Base-by-base conservation (phyloP, 2,113 vertebrate genomes). In the Suricata suricatta region DNA sequence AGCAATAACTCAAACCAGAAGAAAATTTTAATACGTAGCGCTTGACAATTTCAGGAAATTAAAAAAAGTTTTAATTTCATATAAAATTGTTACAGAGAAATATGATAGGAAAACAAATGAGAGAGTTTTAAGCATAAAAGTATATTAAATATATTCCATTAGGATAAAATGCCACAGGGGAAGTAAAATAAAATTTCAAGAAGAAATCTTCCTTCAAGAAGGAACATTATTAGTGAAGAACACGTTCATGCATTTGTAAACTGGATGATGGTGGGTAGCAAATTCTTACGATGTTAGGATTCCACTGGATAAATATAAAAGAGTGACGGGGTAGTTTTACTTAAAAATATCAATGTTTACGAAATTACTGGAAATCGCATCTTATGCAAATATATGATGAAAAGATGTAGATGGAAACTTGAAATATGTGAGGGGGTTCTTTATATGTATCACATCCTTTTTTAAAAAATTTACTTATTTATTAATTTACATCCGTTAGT, bases 311-410 rank as follows among this genome's bases (percentile, higher is more conserved):
- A 92, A 31, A 96, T n/a, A 91, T 91, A 77, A 83, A 98, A 96
- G 86, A 96, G 29, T 97, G 94, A 97, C 60, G 54, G 76, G 38
- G 93, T 77, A 25, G 95, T 93, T 95, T 81, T 88, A 63, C 82
- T 95, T 97, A 82, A 88, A 97, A 96, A 95, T 72, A 94, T 35
- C 85, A 68, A 31, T 91, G 97, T 96, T 96, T 96, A 93, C 44
- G 54, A 54, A 54, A 52, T 68, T 31, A 38, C 60, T 94, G 38
- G 72, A 91, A 88, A 79, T 64, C 29, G 71, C 27, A 88, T 81
- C 64, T 52, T 87, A 77, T 96, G 74, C 82, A 92, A 77, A 72
- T 21, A 29, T 71, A 83, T 54, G 54, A 94, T 86, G 29, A 54
- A 92, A 88, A 93, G 60, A 76, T 33, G n/a, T 47, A 76, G 54